phyloP scores from a whole-genome alignment of 2,113 vertebrate species.

The Alethe castanea region DNA sequence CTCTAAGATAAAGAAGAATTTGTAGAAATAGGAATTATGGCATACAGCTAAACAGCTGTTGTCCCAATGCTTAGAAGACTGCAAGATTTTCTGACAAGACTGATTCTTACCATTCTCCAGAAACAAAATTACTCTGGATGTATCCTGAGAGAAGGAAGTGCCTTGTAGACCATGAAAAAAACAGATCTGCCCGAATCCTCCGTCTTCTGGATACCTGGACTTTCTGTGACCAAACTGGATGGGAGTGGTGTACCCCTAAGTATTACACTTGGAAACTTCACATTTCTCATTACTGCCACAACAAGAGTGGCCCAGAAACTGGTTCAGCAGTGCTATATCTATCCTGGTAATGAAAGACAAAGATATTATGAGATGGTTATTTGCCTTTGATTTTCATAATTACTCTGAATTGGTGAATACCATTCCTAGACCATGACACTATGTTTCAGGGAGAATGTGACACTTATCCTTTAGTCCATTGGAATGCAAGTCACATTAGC shows the following conservation, averaged over 20 bases:
- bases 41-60: not conserved
- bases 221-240: not conserved
- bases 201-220: not conserved
- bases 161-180: not conserved
- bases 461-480: not conserved
- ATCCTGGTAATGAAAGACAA: not conserved
- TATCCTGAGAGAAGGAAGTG: not conserved
- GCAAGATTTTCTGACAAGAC: not conserved
- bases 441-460: not conserved
- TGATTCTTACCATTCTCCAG: not conserved
- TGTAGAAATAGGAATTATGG: not conserved
- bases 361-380: not conserved
- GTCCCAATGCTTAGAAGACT: not conserved
- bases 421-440: accelerated
- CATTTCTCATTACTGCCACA: not conserved
- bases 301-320: not conserved
- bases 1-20: not conserved
- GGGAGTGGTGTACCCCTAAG: accelerated
- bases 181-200: not conserved
- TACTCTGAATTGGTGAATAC: not conserved
- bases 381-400: not conserved
- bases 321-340: not conserved
- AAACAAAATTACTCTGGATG: not conserved
- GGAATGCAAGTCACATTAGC: not conserved
- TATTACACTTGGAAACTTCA: not conserved